Base-by-base conservation (phyloP, 2,888 invertebrate genomes). In the Troglohyphantes excavatus region DNA sequence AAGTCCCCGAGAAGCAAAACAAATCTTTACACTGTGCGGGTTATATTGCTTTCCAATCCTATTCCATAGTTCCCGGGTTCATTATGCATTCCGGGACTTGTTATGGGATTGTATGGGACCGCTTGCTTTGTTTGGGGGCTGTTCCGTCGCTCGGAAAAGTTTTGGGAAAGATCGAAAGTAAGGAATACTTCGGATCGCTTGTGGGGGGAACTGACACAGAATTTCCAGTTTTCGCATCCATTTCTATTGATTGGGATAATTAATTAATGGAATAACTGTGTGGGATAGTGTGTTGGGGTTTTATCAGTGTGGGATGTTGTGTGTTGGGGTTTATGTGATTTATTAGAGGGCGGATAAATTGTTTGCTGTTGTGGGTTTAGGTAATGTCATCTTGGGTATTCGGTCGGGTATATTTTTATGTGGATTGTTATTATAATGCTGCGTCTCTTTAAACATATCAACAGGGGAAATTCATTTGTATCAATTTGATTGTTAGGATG, bases 21-120 rank as follows among this genome's bases (percentile, higher is more conserved):
- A 82, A 82, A 82, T 72, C 82, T 61, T 68, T 33, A 39, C 59
- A 23, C 21, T 72, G 46, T 63, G 39, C 59, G 53, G 61, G 53
- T 82, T 82, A 59, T 72, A 72, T 72, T 70, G 82, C 82, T 82
- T 82, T 82, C 59, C 82, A 82, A 81, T 81, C 65, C 68, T 46
- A 63, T 17, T 19, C 68, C 68, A 53, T n/a, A 53, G 53, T n/a
- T 5, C n/a, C 67, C 46, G 13, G 26, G 67, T 81, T 67, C 67
- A 81, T 81, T 81, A 81, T 81, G 78, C 78, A 65, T 78, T 65
- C 78, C 78, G 9, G 39, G 23, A 43, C 67, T 67, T 67, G 67
- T 81, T 46, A 53, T 17, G n/a, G 19, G 79, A 21, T 26, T 46
- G 53, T 43, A 68, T 29, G 33, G 13, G 33, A 27, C 61, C n/a